Conservation (phyloP, 2,113 vertebrate genomes). For the Heterotilapia buettikoferi region DNA sequence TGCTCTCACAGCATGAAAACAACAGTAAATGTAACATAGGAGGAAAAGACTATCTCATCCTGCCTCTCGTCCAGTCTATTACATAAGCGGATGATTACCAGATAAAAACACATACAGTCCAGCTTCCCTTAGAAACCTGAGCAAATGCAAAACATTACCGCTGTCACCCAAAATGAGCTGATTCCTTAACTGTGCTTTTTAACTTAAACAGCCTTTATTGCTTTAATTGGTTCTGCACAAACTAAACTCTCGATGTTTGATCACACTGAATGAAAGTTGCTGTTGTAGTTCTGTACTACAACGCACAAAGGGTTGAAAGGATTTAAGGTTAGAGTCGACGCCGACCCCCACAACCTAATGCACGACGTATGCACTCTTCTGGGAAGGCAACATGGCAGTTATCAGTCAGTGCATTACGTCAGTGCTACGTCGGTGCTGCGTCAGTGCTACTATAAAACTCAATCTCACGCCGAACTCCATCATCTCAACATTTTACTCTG, state of each 20-base stretch:
- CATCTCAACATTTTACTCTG: background rate
- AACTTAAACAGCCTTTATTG: background rate
- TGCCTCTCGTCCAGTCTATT: background rate
- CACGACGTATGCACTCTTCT: background rate
- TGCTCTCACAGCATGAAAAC: background rate
- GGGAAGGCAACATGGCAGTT: background rate
- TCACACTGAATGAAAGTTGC: background rate
- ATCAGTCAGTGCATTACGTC: background rate
- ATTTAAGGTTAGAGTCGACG: background rate
- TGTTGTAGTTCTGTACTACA: background rate
- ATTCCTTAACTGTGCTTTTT: background rate
- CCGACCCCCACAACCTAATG: background rate
- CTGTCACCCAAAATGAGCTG: background rate
- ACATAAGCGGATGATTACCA: background rate
- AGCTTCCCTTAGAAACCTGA: background rate
- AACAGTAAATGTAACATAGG: background rate
- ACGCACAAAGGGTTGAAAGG: background rate
- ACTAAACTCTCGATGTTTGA: background rate
- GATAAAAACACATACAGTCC: background rate
- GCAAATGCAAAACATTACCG: background rate
- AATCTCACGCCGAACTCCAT: background rate
- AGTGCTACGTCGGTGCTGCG: background rate
- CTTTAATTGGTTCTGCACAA: background rate
- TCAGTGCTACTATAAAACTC: background rate
- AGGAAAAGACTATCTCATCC: background rate